Evolutionary conservation across 2,113 vertebrate genomes (phyloP).

Genomic region (Herpailurus yagouaroundi): DNA sequence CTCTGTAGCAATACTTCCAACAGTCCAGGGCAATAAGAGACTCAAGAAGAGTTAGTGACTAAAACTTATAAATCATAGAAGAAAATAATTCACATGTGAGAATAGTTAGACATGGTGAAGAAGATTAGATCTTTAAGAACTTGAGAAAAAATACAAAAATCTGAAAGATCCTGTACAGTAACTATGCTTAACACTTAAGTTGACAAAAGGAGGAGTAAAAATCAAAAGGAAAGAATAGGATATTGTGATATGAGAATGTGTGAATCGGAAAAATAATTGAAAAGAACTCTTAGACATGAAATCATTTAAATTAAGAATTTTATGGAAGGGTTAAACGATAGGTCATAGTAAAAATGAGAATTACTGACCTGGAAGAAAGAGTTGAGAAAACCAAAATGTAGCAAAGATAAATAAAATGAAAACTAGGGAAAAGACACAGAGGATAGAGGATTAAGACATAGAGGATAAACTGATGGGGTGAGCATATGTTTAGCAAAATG

Average conservation of each 20-base stretch:
- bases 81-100: background rate
- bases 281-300: background rate
- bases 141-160: background rate
- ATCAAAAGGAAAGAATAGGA: background rate
- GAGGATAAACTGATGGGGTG: background rate
- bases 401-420: constrained; percentile 10
- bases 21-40: background rate
- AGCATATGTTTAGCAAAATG: background rate
- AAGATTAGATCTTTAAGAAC: background rate
- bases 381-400: background rate
- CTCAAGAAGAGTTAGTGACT: background rate
- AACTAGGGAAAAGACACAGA: background rate
- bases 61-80: background rate
- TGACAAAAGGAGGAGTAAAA: background rate
- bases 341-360: background rate
- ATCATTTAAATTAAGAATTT: background rate
- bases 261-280: background rate
- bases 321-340: background rate
- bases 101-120: background rate
- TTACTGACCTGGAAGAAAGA: background rate
- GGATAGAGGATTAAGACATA: background rate
- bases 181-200: background rate
- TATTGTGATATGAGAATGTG: background rate
- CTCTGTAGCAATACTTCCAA: background rate
- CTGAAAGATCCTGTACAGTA: background rate